Percentiles rank a stretch among this genome's conserved stretches.
phyloP scores from a whole-genome alignment of 2,888 invertebrate genomes.

The Monopis laevigella region DNA sequence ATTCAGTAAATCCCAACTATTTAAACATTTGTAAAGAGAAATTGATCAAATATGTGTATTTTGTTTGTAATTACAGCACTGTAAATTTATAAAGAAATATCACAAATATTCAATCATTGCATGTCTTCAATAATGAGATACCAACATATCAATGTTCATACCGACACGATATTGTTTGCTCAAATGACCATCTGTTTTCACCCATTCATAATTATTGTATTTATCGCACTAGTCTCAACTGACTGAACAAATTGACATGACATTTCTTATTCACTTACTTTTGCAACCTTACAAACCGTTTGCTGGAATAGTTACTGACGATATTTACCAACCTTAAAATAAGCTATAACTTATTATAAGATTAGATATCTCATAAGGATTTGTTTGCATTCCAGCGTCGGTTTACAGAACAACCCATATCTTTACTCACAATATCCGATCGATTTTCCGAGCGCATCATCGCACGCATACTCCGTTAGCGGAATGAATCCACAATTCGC shows the following conservation, averaged over 20 bases:
- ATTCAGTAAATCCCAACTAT: not conserved
- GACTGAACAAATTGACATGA: constrained; percentile 6
- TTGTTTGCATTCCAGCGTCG: constrained; percentile 59
- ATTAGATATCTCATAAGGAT: constrained; percentile 13
- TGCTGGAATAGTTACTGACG: constrained; percentile 17
- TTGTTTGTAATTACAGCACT: constrained; percentile 8
- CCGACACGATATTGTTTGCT: not conserved
- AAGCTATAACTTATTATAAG: not conserved
- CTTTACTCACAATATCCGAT: constrained; percentile 64
- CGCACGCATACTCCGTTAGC: constrained; percentile 62
- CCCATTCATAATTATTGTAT: constrained; percentile 7
- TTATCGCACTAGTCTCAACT: constrained; percentile 2
- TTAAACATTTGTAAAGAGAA: constrained; percentile 3
- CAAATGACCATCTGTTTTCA: constrained; percentile 1
- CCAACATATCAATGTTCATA: not conserved
- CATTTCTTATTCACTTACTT: constrained; percentile 2
- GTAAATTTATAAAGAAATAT: constrained; percentile 6
- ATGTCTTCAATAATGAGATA: constrained; percentile 4
- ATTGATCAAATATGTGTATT: constrained; percentile 4
- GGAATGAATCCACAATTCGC: constrained; percentile 60
- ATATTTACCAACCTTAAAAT: constrained; percentile 5
- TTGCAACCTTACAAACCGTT: constrained; percentile 14
- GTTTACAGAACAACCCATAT: constrained; percentile 61
- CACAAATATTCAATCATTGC: constrained; percentile 6
- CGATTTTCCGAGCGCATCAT: constrained; percentile 63